Evolutionary conservation across 2,113 vertebrate genomes (phyloP).

Genomic region (Larimichthys crocea): DNA sequence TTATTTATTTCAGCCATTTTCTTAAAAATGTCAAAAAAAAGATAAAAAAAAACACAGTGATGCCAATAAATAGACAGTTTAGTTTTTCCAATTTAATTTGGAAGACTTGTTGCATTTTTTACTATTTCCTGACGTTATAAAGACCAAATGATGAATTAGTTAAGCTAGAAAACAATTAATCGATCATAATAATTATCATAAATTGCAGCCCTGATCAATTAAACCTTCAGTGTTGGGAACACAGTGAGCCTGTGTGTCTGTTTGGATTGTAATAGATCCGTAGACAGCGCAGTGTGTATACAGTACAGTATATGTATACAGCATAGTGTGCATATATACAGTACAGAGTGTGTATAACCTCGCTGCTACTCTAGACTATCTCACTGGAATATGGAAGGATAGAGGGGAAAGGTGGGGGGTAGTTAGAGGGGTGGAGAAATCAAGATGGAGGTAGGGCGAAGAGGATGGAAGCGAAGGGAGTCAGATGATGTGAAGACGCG

Average conservation of each 20-base stretch:
- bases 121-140: background rate
- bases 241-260: background rate
- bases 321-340: too few relatives aligned
- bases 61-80: background rate
- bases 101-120: background rate
- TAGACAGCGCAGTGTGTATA: background rate
- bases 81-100: background rate
- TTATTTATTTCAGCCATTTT: background rate
- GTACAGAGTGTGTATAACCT: constrained; percentile 5
- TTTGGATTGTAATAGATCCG: background rate
- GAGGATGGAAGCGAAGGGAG: constrained; percentile 57
- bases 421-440: constrained; percentile 60
- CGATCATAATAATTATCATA: background rate
- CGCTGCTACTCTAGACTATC: constrained; percentile 21
- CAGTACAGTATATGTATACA: too few relatives aligned
- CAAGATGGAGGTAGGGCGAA: constrained; percentile 73
- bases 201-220: background rate
- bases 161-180: background rate
- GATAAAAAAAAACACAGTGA: background rate
- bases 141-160: background rate
- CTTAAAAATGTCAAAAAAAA: background rate
- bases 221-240: background rate
- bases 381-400: constrained; percentile 42
- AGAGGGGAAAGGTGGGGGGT: constrained; percentile 46
- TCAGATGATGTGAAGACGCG: constrained; percentile 55